Evolutionary conservation across 92 coral and sea anemone genomes (phyloP), one percentile per base, ranked within the genome.

Genomic region (Nematostella vectensis): DNA sequence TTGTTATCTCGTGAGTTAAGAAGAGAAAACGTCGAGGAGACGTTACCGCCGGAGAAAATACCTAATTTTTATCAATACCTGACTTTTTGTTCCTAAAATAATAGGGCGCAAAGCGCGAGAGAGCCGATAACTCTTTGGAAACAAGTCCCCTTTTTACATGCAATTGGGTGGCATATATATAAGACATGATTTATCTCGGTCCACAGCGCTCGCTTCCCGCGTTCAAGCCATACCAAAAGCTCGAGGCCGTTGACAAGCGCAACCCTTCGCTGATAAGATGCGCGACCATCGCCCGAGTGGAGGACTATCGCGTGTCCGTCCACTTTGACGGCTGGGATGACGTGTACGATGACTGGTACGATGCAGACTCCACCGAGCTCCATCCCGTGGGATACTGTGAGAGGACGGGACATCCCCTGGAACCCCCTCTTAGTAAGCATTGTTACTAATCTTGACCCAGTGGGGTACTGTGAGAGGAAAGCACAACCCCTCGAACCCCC

Each of bases 311-410:
- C 48, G 77, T 86, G 20, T 72, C 67, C 68, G 67, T 91, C 27
- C 95, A 79, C 49, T 86, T 78, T 75, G 98, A 91, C 48, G 98
- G 98, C 58, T 91, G 98, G 98, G 98, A 91, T 57, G 91, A 91
- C 25, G 77, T 91, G 29, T 91, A 91, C 25, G 96, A 91, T 52
- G 98, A 91, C 67, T 91, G 98, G 98, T 87, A 81, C 68, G 98
- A 91, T 58, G 72, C 93, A 1, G 94, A 91, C 31, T 91, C 96
- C 3, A 62, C 61, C 25, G 98, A 91, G 29, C 56, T 91, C 6
- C 98, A 87, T 49, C 91, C 96, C 4, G 87, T 78, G 56, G 91
- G 85, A 25, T 91, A 95, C 85, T 83, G 96, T 25, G 88, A 82
- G 48, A 78, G 78, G 71, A 91, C 96, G 25, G 83, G 79, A 3